A percentile compares a stretch with the other conserved stretches of the same genome.
These are phyloP conservation scores for Cheilosia soror DNA, from an alignment of 2,888 invertebrate genomes.

Conservation along the genomic window DNA sequence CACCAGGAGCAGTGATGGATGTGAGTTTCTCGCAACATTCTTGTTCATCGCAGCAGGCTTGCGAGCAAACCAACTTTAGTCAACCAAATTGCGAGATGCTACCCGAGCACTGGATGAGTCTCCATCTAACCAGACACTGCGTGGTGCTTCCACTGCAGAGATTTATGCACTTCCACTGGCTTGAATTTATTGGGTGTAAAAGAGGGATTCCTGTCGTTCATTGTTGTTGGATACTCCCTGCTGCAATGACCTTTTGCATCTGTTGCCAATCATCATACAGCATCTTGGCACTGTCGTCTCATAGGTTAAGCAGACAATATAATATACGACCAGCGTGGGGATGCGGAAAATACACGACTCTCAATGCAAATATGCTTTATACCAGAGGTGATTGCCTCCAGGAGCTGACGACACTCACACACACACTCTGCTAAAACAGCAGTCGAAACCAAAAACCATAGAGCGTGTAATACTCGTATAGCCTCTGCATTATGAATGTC, in stretches of 20 bases:
- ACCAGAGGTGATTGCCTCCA: slow-evolving; percentile 61
- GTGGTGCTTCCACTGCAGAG: slow-evolving; percentile 56
- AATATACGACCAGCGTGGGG: slow-evolving; percentile 46
- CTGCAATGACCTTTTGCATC: slow-evolving; percentile 67
- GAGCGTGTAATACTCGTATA: slow-evolving; percentile 52
- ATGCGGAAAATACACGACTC: slow-evolving; percentile 14
- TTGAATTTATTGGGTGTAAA: slow-evolving; percentile 68
- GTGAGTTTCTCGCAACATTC: slow-evolving; percentile 51
- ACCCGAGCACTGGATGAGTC: slow-evolving; percentile 37
- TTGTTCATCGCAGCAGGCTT: slow-evolving; percentile 62
- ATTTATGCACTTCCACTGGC: slow-evolving; percentile 65
- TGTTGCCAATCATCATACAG: slow-evolving; percentile 67
- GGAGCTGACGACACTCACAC: slow-evolving; percentile 26
- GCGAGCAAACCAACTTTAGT: slow-evolving; percentile 38
- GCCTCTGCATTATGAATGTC: slow-evolving; percentile 71
- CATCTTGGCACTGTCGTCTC: slow-evolving; percentile 65
- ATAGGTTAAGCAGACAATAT: slow-evolving; percentile 59
- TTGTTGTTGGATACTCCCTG: slow-evolving; percentile 13
- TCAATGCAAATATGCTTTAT: slow-evolving; percentile 46
- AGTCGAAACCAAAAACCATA: slow-evolving; percentile 22
- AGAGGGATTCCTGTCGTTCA: slow-evolving; percentile 62
- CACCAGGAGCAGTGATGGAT: slow-evolving; percentile 60
- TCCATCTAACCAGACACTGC: slow-evolving; percentile 46
- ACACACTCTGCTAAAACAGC: slow-evolving; percentile 12
- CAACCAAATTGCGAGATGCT: slow-evolving; percentile 60